Percentiles rank a stretch among this genome's conserved stretches.
Conservation (phyloP, 2,797 vertebrate genomes). For the Sebastes steindachneri region DNA sequence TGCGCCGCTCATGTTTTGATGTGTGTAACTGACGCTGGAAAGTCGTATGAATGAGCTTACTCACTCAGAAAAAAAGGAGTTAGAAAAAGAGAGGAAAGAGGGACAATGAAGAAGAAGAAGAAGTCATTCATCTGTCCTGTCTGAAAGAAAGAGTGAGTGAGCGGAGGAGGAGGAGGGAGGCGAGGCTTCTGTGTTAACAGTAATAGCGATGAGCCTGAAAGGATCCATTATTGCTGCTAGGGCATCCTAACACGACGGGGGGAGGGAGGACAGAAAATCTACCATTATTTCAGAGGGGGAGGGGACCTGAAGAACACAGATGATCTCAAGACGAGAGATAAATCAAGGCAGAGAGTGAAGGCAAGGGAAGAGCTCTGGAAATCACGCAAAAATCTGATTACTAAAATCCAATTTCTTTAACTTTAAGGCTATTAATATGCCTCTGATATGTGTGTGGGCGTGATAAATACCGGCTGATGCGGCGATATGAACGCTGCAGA, state of each 20-base stretch:
- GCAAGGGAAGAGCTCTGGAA: conserved; percentile 5
- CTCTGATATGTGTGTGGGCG: conserved; percentile 16
- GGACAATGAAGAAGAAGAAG: conserved; percentile 15
- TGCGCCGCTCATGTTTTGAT: conserved; percentile 5
- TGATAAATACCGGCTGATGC: conserved; percentile 26
- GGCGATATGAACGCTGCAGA: conserved; percentile 24
- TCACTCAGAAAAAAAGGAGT: conserved; percentile 32
- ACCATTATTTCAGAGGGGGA: conserved; percentile 45
- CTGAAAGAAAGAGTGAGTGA: conserved; percentile 17
- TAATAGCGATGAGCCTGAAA: conserved; percentile 61
- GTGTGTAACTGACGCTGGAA: background rate
- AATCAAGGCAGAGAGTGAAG: conserved; percentile 19
- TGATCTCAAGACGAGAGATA: conserved; percentile 48
- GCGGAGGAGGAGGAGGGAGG: conserved; percentile 11
- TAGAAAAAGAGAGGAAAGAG: background rate
- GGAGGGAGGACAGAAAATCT: conserved; percentile 30
- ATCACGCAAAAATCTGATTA: conserved; percentile 45
- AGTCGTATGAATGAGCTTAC: conserved; percentile 45
- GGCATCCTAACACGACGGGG: conserved; percentile 26
- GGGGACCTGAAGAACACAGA: conserved; percentile 43
- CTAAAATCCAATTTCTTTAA: conserved; percentile 44
- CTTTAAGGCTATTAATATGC: conserved; percentile 22
- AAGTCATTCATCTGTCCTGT: conserved; percentile 42
- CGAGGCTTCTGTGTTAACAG: conserved; percentile 54
- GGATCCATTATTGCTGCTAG: conserved; percentile 60